A percentile compares a stretch with the other conserved stretches of the same genome.
Evolutionary conservation across 2,888 invertebrate species (phyloP).

Genomic region (Caenorhabditis panamensis): DNA sequence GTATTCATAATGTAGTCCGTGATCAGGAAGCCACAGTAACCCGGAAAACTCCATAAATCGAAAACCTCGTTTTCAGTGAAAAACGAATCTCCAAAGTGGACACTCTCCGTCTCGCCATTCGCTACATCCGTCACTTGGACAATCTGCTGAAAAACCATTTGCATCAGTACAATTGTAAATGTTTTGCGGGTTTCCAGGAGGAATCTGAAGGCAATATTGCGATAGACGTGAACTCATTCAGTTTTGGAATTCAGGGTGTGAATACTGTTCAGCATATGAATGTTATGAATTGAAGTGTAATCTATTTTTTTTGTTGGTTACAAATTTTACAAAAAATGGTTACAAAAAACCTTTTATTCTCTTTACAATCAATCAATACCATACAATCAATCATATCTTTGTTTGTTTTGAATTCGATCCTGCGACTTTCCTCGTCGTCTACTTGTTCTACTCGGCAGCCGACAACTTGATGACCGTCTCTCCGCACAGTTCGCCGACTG

Average conservation of each 20-base stretch:
- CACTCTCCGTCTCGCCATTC: conserved; percentile 81
- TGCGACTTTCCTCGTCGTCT: no score
- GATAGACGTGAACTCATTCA: conserved; percentile 47
- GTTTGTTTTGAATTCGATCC: no score
- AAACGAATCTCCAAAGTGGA: conserved; percentile 82
- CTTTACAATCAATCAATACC: no score
- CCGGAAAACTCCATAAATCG: no score
- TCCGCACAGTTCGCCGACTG: conserved; percentile 55
- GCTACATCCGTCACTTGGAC: conserved; percentile 81
- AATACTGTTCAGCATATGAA: conserved; percentile 5
- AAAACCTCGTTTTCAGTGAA: conserved; percentile 72
- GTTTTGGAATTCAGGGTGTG: conserved; percentile 2
- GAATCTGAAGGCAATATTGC: conserved; percentile 70
- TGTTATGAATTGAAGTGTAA: conserved; percentile 10
- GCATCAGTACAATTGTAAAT: conserved; percentile 67
- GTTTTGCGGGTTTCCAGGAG: conserved; percentile 72
- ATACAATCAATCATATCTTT: no score
- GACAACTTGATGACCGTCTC: conserved; percentile 66
- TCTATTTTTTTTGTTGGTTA: no score
- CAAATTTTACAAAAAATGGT: no score
- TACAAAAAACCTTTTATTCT: no score
- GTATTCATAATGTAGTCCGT: no score
- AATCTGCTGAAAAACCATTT: conserved; percentile 66
- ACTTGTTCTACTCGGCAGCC: conserved; percentile 66
- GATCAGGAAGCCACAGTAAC: not conserved